Percentiles rank a stretch among this genome's conserved stretches.
Conservation (phyloP, 2,797 vertebrate species). For the Nannoperca australis region DNA sequence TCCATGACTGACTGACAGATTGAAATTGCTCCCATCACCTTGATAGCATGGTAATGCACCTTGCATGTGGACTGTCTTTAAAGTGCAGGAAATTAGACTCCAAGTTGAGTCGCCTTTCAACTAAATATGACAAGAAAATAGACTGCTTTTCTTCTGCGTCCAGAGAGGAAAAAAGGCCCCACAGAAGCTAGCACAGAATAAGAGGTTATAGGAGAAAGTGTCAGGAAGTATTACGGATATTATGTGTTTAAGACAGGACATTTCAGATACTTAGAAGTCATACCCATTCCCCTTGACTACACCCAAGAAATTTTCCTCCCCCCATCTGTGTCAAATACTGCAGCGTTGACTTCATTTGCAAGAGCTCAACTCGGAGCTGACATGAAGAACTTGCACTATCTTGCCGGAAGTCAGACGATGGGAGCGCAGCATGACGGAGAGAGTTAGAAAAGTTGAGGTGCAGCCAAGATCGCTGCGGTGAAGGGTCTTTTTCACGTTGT, state of each 20-base stretch:
- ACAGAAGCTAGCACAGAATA: slow-evolving; percentile 73
- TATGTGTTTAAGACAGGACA: slow-evolving; percentile 80
- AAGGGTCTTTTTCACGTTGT: slow-evolving; percentile 86
- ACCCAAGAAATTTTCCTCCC: slow-evolving; percentile 43
- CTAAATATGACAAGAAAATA: slow-evolving; percentile 84
- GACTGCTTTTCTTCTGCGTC: slow-evolving; percentile 78
- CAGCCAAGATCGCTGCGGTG: slow-evolving; percentile 74
- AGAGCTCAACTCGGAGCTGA: slow-evolving; percentile 74
- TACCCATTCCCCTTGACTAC: slow-evolving; percentile 72
- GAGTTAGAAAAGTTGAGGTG: slow-evolving; percentile 81
- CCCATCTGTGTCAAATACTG: slow-evolving; percentile 66
- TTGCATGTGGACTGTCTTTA: slow-evolving; percentile 81
- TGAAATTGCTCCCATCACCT: slow-evolving; percentile 83
- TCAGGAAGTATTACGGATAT: slow-evolving; percentile 83
- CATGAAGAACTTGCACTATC: slow-evolving; percentile 67
- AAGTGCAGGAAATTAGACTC: slow-evolving; percentile 84
- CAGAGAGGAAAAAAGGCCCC: slow-evolving; percentile 61
- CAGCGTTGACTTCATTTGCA: slow-evolving; percentile 75
- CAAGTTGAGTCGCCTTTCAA: slow-evolving; percentile 80
- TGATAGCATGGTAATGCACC: slow-evolving; percentile 83
- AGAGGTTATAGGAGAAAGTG: slow-evolving; percentile 79
- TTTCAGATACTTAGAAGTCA: slow-evolving; percentile 81
- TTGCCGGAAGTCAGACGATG: slow-evolving; percentile 69
- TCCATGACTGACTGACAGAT: slow-evolving; percentile 80
- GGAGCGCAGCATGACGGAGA: slow-evolving; percentile 67